Evolutionary conservation across 2,888 invertebrate species (phyloP).

Genomic region (Lasioglossum villosulum): DNA sequence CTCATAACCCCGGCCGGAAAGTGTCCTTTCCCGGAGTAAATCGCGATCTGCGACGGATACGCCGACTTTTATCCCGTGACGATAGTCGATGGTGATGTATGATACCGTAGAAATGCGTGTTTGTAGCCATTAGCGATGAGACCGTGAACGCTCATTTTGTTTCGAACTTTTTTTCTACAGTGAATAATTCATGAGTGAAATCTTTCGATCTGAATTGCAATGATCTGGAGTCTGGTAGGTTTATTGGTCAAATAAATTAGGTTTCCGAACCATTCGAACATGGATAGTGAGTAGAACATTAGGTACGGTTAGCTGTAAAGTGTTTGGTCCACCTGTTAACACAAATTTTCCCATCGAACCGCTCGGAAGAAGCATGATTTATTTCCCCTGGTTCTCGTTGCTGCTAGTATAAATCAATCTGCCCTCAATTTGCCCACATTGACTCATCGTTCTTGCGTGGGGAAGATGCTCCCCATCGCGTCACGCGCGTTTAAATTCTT

Average conservation of each 20-base stretch:
- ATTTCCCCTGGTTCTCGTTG: neutral
- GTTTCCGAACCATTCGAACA: too few species aligned
- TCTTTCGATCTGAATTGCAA: too few species aligned
- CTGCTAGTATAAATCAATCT: conserved; percentile 5
- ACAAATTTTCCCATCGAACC: neutral
- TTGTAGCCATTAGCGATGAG: too few species aligned
- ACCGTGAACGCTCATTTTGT: too few species aligned
- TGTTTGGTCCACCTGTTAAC: neutral
- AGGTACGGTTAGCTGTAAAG: too few species aligned
- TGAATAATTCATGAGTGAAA: too few species aligned
- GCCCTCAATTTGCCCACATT: neutral
- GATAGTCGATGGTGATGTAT: neutral
- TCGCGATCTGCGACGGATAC: neutral
- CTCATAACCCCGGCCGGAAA: conserved; percentile 38
- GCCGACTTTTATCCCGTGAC: neutral
- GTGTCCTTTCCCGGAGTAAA: neutral
- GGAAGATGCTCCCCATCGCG: conserved; percentile 14
- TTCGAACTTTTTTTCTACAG: too few species aligned
- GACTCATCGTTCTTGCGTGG: neutral
- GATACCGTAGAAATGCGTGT: neutral
- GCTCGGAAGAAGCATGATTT: neutral
- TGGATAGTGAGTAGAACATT: too few species aligned
- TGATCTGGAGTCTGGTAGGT: too few species aligned
- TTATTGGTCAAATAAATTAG: too few species aligned
- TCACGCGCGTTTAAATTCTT: conserved; percentile 44